Conservation (phyloP, 2,888 invertebrate genomes). For the Salticus scenicus region DNA sequence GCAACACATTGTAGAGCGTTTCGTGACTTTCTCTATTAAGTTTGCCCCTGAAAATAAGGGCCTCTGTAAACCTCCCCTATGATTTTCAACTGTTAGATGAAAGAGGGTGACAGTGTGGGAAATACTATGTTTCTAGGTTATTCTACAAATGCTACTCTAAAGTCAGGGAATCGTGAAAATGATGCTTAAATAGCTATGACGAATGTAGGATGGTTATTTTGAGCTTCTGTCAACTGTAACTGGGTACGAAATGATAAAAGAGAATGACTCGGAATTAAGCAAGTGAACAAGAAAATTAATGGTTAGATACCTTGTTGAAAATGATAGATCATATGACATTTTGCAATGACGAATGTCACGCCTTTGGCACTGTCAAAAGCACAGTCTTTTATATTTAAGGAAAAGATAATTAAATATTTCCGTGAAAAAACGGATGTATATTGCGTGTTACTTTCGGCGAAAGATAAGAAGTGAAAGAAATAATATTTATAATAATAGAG, state of each 20-base stretch:
- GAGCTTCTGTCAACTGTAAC: slow-evolving; percentile 2
- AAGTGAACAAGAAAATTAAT: background rate
- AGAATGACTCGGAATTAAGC: background rate
- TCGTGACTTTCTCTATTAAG: slow-evolving; percentile 52
- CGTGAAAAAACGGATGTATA: background rate
- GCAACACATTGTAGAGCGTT: slow-evolving; percentile 21
- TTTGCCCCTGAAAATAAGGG: background rate
- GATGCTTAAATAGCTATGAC: background rate
- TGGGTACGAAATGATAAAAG: background rate
- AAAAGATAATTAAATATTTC: background rate
- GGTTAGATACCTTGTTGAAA: background rate
- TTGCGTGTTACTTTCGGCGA: too few relatives aligned
- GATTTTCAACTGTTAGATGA: background rate
- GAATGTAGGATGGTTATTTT: background rate
- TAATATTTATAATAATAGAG: too few relatives aligned
- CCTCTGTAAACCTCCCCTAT: background rate
- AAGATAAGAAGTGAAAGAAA: too few relatives aligned
- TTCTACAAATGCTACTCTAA: background rate
- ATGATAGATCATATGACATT: background rate
- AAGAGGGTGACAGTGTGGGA: background rate
- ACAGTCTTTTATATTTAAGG: background rate
- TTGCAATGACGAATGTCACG: background rate
- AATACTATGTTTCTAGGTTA: background rate
- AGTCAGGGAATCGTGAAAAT: background rate
- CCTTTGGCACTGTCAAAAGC: background rate